These are phyloP conservation scores for Trichogramma evanescens DNA, from an alignment of 2,888 invertebrate genomes.

Conservation along the genomic window DNA sequence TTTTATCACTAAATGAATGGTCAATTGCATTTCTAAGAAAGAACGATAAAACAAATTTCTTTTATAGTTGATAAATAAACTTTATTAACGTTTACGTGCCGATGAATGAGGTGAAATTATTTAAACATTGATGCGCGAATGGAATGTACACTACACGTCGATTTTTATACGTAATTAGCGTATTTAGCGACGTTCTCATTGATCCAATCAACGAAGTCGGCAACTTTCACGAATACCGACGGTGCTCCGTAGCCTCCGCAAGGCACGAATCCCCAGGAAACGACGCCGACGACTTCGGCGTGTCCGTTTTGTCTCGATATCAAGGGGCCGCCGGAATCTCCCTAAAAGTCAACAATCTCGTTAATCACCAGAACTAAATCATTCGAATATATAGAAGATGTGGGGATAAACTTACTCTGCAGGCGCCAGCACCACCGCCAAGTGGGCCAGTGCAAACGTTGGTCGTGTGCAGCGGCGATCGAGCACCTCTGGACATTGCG, in stretches of 20 bases:
- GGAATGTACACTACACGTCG: no score
- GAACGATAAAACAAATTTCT: no score
- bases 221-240: slow-evolving; percentile 40
- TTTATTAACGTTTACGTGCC: no score
- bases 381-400: neutral
- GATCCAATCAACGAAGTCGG: slow-evolving; percentile 39
- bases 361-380: neutral
- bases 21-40: no score
- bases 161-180: no score
- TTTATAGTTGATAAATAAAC: no score
- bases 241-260: slow-evolving; percentile 38
- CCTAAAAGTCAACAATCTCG: slow-evolving; percentile 27
- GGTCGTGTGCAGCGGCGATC: slow-evolving; percentile 28
- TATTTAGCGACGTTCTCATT: no score
- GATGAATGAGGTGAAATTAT: no score
- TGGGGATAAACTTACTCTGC: slow-evolving; percentile 23
- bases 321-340: slow-evolving; percentile 45
- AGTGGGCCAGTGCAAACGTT: slow-evolving; percentile 30
- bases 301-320: slow-evolving; percentile 28
- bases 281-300: slow-evolving; percentile 36
- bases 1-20: no score
- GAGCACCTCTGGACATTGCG: slow-evolving; percentile 11
- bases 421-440: slow-evolving; percentile 28
- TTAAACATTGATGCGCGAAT: no score
- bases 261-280: slow-evolving; percentile 44